Percentiles rank a stretch among this genome's conserved stretches.
Evolutionary conservation across 2,888 invertebrate genomes (phyloP).

Genomic region (Labia minor): DNA sequence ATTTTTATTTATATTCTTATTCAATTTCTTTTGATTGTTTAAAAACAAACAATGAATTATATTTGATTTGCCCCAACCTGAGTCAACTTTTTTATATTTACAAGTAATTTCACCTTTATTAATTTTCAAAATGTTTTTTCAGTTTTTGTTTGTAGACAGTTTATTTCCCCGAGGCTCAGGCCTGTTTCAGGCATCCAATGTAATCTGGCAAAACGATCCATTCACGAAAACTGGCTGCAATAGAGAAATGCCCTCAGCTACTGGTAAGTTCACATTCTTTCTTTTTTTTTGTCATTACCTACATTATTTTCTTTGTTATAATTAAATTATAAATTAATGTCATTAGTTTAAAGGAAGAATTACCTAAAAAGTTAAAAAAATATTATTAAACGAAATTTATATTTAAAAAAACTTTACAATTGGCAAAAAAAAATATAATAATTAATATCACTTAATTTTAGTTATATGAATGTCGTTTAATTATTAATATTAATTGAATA

Average conservation of each 20-base stretch:
- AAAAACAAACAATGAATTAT: conserved; percentile 7
- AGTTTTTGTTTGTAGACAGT: conserved; percentile 1
- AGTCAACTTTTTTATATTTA: not conserved
- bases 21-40: not conserved
- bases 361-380: no score
- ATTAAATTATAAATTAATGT: no score
- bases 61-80: not conserved
- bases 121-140: not conserved
- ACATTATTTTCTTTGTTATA: no score
- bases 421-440: no score
- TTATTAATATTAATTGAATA: no score
- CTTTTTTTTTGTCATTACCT: no score
- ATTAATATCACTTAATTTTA: no score
- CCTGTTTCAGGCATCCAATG: conserved; percentile 29
- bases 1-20: not conserved
- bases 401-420: no score
- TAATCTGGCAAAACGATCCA: conserved; percentile 36
- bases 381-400: no score
- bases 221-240: conserved; percentile 34
- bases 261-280: conserved; percentile 37
- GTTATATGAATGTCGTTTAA: no score
- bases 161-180: not conserved
- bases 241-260: conserved; percentile 58
- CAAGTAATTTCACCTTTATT: not conserved
- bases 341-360: no score